These are phyloP conservation scores for Denticeps clupeoides DNA, from an alignment of 2,797 vertebrate species.

Conservation along the genomic window DNA sequence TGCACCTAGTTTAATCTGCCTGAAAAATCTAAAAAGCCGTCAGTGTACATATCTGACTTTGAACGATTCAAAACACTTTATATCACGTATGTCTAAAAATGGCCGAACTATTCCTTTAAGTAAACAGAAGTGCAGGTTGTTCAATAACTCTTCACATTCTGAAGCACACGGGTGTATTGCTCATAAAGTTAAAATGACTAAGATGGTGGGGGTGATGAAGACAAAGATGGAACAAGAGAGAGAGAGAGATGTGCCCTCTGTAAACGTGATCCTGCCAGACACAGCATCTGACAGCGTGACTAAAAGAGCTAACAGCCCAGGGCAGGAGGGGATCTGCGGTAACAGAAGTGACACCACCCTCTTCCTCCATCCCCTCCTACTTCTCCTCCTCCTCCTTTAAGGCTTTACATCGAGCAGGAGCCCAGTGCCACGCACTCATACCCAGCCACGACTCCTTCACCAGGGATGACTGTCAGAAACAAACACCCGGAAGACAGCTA, in stretches of 20 bases:
- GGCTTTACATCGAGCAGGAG: not conserved
- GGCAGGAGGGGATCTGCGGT: not conserved
- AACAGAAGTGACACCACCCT: not conserved
- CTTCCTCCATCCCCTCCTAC: slow-evolving; percentile 2
- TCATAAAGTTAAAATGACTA: not conserved
- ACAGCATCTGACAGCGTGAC: not conserved
- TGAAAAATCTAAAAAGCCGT: too few relatives aligned
- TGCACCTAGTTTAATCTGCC: too few relatives aligned
- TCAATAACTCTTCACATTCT: too few relatives aligned
- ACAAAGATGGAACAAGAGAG: not conserved
- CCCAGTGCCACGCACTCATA: too few relatives aligned
- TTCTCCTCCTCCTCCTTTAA: not conserved
- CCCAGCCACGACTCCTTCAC: not conserved
- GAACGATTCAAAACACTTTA: too few relatives aligned
- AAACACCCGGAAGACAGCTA: slow-evolving; percentile 21
- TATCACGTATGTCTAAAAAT: too few relatives aligned
- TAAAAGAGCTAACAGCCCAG: not conserved
- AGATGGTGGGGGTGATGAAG: slow-evolving; percentile 2
- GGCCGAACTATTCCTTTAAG: too few relatives aligned
- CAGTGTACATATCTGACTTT: too few relatives aligned
- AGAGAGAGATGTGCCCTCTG: slow-evolving; percentile 7
- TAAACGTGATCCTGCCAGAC: not conserved
- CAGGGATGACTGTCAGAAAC: slow-evolving; percentile 16
- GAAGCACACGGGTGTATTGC: too few relatives aligned
- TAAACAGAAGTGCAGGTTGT: too few relatives aligned